phyloP scores from a whole-genome alignment of 2,797 vertebrate species.

The Benthosema pterotum region DNA sequence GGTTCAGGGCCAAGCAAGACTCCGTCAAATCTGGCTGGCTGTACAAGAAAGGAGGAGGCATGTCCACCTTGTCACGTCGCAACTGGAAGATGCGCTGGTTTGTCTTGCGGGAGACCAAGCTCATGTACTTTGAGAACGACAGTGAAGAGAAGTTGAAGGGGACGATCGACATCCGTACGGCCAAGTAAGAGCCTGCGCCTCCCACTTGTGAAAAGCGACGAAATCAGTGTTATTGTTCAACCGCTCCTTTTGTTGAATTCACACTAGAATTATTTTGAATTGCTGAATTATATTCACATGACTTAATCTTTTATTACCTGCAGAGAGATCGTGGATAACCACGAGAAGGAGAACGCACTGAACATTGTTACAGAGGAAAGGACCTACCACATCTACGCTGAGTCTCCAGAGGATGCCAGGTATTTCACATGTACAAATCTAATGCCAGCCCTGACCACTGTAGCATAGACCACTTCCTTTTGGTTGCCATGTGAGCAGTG shows the following conservation, averaged over 20 bases:
- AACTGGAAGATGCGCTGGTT: conserved; percentile 98
- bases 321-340: conserved; percentile 93
- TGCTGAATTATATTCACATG: neutral
- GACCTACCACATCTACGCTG: conserved; percentile 92
- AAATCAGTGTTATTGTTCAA: neutral
- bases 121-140: conserved; percentile 93
- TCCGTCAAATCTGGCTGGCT: conserved; percentile 92
- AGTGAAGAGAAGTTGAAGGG: conserved; percentile 91
- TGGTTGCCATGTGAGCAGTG: conserved; percentile 10
- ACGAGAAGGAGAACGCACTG: conserved; percentile 93
- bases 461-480: neutral
- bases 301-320: conserved; percentile 8
- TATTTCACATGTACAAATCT: conserved; percentile 48
- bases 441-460: neutral
- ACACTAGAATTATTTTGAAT: too few species aligned
- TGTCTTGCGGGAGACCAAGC: conserved; percentile 87
- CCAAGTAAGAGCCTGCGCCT: conserved; percentile 79
- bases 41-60: conserved; percentile 92
- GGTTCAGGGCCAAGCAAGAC: conserved; percentile 94
- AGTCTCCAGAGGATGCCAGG: conserved; percentile 94
- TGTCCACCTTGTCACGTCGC: conserved; percentile 89
- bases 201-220: neutral
- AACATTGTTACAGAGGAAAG: conserved; percentile 91
- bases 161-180: conserved; percentile 85
- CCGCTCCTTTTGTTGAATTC: too few species aligned